Conservation (phyloP, 2,113 vertebrate genomes). For the Scortum barcoo region DNA sequence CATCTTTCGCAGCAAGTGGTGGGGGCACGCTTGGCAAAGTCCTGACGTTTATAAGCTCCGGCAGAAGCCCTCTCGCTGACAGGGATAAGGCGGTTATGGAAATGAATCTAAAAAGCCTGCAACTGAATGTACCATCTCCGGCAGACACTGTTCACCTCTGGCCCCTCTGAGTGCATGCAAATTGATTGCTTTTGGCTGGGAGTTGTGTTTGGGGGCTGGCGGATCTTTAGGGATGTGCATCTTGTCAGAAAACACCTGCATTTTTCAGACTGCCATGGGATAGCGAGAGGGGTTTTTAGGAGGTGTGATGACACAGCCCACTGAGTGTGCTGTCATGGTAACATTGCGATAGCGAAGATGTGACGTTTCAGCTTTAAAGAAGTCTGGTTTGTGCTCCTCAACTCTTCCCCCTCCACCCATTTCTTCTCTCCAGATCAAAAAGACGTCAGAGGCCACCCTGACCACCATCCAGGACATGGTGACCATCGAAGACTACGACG, state of each 20-base stretch:
- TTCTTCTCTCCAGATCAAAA: slow-evolving; percentile 90
- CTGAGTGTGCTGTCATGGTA: not conserved
- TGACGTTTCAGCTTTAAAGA: slow-evolving; percentile 28
- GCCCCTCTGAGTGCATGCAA: slow-evolving; percentile 42
- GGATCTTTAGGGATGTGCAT: slow-evolving; percentile 28
- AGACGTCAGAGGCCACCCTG: slow-evolving; percentile 96
- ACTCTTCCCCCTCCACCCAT: not conserved
- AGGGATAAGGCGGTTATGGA: slow-evolving; percentile 48
- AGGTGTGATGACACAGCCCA: slow-evolving; percentile 8
- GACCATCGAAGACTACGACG: slow-evolving; percentile 98
- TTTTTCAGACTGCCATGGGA: slow-evolving; percentile 35
- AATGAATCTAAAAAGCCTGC: slow-evolving; percentile 69
- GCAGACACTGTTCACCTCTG: slow-evolving; percentile 25
- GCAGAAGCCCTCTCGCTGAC: slow-evolving; percentile 48
- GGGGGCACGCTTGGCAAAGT: not conserved
- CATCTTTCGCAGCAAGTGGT: slow-evolving; percentile 20
- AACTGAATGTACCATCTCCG: slow-evolving; percentile 46
- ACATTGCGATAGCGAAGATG: not conserved
- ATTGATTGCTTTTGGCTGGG: slow-evolving; percentile 60
- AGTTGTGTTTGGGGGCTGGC: slow-evolving; percentile 48
- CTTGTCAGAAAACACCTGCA: slow-evolving; percentile 50
- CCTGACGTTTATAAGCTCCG: slow-evolving; percentile 48
- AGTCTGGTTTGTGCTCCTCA: not conserved
- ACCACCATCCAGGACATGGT: slow-evolving; percentile 99
- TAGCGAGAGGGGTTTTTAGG: slow-evolving; percentile 30